Evolutionary conservation across 2,797 vertebrate species (phyloP).

Genomic region (Discoglossus pictus): DNA sequence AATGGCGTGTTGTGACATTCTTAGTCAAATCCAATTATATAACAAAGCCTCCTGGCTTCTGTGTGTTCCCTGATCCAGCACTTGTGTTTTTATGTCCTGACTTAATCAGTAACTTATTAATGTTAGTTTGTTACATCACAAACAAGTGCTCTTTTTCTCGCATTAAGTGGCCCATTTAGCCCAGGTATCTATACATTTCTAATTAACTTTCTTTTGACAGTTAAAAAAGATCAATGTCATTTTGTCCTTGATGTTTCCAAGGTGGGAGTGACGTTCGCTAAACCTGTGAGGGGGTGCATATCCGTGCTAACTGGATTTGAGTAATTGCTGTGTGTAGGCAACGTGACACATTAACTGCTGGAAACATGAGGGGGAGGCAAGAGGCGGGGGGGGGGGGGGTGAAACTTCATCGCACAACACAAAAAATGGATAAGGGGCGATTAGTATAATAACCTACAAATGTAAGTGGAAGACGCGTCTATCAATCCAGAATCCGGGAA

Average conservation of each 20-base stretch:
- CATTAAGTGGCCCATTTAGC: too few relatives aligned
- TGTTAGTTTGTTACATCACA: too few relatives aligned
- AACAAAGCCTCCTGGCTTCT: too few relatives aligned
- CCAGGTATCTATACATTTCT: too few relatives aligned
- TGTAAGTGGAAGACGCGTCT: not conserved
- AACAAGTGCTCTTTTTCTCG: too few relatives aligned
- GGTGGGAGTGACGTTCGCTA: not conserved
- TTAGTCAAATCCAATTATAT: too few relatives aligned
- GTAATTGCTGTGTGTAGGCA: conserved; percentile 16
- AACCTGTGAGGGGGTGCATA: not conserved
- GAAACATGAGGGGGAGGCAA: conserved; percentile 12
- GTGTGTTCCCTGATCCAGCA: too few relatives aligned
- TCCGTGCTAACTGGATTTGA: conserved; percentile 7
- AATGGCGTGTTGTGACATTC: too few relatives aligned
- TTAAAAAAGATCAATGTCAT: not conserved
- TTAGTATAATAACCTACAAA: conserved; percentile 1
- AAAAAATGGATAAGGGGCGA: not conserved
- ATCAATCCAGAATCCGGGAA: too few relatives aligned
- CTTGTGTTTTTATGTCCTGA: too few relatives aligned
- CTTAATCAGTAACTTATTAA: too few relatives aligned
- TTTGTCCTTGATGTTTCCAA: not conserved
- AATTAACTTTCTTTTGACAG: too few relatives aligned
- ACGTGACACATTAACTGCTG: not conserved
- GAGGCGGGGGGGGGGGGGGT: conserved; percentile 42
- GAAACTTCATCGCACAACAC: conserved; percentile 7